phyloP scores from a whole-genome alignment of 2,797 vertebrate species.

The Urocyon cinereoargenteus region DNA sequence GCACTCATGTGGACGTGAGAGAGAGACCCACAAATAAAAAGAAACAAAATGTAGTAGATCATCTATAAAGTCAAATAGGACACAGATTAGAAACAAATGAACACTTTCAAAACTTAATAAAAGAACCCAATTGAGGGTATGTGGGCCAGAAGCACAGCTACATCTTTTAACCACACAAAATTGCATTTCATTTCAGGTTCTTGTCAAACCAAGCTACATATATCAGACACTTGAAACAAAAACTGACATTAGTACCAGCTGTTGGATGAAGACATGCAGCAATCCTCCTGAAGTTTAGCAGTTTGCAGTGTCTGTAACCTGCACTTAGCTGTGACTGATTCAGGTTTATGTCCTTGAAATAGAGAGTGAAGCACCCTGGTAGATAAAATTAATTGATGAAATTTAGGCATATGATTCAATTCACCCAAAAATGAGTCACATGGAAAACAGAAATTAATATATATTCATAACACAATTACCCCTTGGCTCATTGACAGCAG shows the following conservation, averaged over 20 bases:
- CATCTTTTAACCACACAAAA: slow-evolving; percentile 34
- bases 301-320: neutral
- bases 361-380: neutral
- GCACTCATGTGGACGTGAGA: neutral
- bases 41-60: slow-evolving; percentile 37
- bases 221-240: slow-evolving; percentile 46
- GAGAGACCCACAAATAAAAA: neutral
- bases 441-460: slow-evolving; percentile 70
- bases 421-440: slow-evolving; percentile 50
- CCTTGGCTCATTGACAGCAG: slow-evolving; percentile 53
- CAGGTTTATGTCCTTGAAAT: slow-evolving; percentile 40
- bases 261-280: neutral
- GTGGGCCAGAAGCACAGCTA: neutral
- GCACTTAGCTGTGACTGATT: neutral
- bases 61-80: slow-evolving; percentile 63
- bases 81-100: neutral
- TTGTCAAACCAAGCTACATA: slow-evolving; percentile 36
- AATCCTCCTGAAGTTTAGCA: neutral
- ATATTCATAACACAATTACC: slow-evolving; percentile 53
- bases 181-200: slow-evolving; percentile 57
- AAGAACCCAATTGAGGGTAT: neutral
- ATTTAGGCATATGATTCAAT: slow-evolving; percentile 50
- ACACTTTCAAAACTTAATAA: slow-evolving; percentile 69
- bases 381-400: slow-evolving; percentile 65
- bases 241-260: neutral